Evolutionary conservation across 2,888 invertebrate genomes (phyloP).

Genomic region (Pandemis heparana): DNA sequence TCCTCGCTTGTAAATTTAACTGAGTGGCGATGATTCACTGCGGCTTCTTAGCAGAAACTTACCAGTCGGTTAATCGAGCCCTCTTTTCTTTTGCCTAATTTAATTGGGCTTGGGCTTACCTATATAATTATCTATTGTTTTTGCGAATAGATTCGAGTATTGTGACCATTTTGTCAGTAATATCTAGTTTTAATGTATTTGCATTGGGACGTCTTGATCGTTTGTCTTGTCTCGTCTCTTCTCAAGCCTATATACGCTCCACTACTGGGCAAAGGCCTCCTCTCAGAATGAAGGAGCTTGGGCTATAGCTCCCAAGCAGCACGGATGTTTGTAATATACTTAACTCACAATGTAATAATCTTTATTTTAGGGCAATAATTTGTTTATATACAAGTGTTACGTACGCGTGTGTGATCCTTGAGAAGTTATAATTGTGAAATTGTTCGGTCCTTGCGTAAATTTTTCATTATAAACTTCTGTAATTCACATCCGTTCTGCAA

Average conservation of each 20-base stretch:
- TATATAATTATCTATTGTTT: conserved; percentile 54
- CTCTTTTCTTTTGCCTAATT: conserved; percentile 69
- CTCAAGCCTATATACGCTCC: too few species aligned
- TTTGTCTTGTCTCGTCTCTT: too few species aligned
- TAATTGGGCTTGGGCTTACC: conserved; percentile 60
- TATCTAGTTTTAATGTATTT: conserved; percentile 46
- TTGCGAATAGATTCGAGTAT: conserved; percentile 76
- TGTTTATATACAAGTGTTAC: too few species aligned
- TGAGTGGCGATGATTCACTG: conserved; percentile 72
- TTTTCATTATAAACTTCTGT: too few species aligned
- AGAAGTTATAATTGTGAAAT: background rate
- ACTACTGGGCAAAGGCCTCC: too few species aligned
- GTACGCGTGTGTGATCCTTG: too few species aligned
- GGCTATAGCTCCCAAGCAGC: too few species aligned
- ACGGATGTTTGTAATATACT: too few species aligned
- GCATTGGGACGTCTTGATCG: background rate
- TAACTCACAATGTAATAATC: background rate
- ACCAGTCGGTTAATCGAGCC: conserved; percentile 58
- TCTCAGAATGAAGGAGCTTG: too few species aligned
- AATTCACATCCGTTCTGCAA: too few species aligned
- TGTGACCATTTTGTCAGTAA: conserved; percentile 62
- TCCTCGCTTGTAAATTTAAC: conserved; percentile 71
- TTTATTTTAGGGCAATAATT: background rate
- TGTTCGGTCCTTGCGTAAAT: too few species aligned
- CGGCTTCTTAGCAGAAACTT: conserved; percentile 52